Evolutionary conservation across 2,113 vertebrate genomes (phyloP).

Genomic region (Synodontis membranacea): DNA sequence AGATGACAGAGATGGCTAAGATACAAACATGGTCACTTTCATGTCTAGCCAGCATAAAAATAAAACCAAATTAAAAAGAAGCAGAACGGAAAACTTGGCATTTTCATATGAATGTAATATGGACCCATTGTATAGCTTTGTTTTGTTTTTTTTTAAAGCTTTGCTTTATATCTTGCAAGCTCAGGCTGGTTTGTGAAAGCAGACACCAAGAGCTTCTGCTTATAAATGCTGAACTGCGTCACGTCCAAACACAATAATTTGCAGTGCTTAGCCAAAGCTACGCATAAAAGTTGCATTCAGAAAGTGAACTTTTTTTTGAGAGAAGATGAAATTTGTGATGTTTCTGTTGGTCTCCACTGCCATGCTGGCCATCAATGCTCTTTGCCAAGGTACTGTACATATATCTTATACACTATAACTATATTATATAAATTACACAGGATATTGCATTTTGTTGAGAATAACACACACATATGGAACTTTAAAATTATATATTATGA

Average conservation of each 20-base stretch:
- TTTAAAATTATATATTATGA: background rate
- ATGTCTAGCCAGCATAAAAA: constrained; percentile 16
- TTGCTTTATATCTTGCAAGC: no score
- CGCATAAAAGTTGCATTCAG: background rate
- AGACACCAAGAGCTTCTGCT: background rate
- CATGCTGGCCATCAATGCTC: constrained; percentile 45
- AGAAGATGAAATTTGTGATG: constrained; percentile 55
- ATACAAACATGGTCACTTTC: background rate
- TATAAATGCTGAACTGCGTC: constrained; percentile 45
- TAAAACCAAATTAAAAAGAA: background rate
- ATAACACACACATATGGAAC: background rate
- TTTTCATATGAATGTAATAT: background rate
- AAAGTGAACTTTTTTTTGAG: background rate
- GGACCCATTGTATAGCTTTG: constrained; percentile 8
- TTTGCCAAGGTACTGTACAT: constrained; percentile 60
- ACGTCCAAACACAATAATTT: background rate
- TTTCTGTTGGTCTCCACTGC: constrained; percentile 38
- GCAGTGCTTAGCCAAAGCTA: background rate
- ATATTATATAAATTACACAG: background rate
- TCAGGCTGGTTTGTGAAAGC: constrained; percentile 29
- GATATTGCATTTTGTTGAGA: background rate
- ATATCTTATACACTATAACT: background rate
- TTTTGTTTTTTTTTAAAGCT: background rate
- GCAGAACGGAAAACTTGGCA: background rate
- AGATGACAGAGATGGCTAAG: no score